phyloP scores from a whole-genome alignment of 2,797 vertebrate species.

The Spinus pinus region DNA sequence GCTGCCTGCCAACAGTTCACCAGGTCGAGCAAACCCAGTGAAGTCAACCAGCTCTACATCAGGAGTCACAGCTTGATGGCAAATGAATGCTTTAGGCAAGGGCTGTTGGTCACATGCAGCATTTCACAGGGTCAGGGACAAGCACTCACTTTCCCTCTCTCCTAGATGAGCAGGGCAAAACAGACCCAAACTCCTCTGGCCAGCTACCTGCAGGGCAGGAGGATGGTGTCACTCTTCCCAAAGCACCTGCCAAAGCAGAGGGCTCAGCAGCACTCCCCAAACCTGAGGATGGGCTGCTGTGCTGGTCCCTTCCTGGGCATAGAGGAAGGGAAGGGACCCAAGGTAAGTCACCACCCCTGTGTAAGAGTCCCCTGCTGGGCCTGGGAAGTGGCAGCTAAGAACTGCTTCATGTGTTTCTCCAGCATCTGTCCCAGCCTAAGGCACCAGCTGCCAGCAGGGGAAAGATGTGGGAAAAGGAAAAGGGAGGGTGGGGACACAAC shows the following conservation, averaged over 20 bases:
- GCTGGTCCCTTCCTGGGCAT: background rate
- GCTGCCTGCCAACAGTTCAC: background rate
- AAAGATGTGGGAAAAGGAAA: background rate
- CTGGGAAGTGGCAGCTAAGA: background rate
- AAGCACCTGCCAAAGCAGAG: background rate
- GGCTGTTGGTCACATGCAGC: background rate
- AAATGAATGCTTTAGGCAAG: background rate
- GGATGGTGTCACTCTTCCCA: background rate
- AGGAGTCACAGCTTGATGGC: background rate
- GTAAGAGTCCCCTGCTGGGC: background rate
- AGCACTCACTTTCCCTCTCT: background rate
- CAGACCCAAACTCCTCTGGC: background rate
- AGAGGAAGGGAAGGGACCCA: background rate
- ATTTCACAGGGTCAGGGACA: background rate
- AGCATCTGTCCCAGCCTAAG: background rate
- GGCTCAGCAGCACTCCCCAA: fast-evolving
- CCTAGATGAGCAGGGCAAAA: background rate
- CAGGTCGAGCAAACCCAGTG: fast-evolving
- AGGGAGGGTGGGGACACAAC: background rate
- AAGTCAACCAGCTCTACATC: background rate
- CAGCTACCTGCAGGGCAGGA: background rate
- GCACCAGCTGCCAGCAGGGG: background rate
- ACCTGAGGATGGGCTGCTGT: background rate
- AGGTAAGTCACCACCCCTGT: background rate
- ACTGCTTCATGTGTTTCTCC: fast-evolving